Conservation (phyloP, 1,140 invertebrate genomes). For the Ceratina japonica region DNA sequence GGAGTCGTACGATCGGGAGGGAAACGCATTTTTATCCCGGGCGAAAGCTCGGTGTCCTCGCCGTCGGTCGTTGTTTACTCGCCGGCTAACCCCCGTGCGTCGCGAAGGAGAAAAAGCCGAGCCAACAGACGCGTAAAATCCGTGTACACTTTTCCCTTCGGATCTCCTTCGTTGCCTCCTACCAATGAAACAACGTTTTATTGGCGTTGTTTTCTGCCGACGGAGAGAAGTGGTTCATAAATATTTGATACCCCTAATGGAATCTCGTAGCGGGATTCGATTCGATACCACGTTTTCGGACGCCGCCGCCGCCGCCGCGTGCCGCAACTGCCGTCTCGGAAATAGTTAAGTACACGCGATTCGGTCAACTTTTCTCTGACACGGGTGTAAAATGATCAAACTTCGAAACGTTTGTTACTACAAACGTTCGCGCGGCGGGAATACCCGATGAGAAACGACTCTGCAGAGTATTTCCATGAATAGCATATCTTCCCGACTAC, state of each 20-base stretch:
- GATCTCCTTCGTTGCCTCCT: not conserved
- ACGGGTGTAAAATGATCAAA: too few relatives aligned
- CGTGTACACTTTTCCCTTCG: not conserved
- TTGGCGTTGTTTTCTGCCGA: conserved; percentile 18
- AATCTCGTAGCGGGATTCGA: conserved; percentile 13
- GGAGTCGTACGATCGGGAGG: not conserved
- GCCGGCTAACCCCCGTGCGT: not conserved
- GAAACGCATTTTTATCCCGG: conserved; percentile 38
- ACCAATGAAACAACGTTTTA: conserved; percentile 35
- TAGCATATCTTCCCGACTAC: not conserved
- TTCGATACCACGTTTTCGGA: not conserved
- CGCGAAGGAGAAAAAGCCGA: not conserved
- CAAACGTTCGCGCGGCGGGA: not conserved
- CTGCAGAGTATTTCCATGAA: not conserved
- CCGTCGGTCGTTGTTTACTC: conserved; percentile 28
- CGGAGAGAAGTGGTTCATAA: conserved; percentile 31
- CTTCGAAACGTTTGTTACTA: not conserved
- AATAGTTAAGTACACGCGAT: too few relatives aligned
- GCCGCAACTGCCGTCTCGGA: not conserved
- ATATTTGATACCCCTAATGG: conserved; percentile 45
- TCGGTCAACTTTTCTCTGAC: conserved; percentile 9
- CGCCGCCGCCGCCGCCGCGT: too few relatives aligned
- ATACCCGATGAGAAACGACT: not conserved
- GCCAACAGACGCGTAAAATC: conserved; percentile 33
- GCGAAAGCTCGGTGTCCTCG: conserved; percentile 3